Evolutionary conservation across 1,140 invertebrate species (phyloP).

Genomic region (Nymphalis io): DNA sequence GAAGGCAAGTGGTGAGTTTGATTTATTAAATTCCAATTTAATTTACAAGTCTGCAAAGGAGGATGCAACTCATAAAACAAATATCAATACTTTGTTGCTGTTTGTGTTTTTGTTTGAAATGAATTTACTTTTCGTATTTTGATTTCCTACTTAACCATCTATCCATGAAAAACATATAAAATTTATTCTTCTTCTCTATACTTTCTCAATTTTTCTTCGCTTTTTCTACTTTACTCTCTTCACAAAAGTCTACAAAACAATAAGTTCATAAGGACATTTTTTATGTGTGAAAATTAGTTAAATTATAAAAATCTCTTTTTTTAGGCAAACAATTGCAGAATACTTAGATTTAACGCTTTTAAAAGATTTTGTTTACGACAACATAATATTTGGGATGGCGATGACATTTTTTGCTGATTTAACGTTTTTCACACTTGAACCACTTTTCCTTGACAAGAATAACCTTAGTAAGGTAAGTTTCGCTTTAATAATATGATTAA

Average conservation of each 20-base stretch:
- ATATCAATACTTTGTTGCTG: too few species aligned
- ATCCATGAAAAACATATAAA: too few species aligned
- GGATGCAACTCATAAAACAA: too few species aligned
- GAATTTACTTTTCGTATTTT: too few species aligned
- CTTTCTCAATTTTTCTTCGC: too few species aligned
- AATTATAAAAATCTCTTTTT: constrained; percentile 34
- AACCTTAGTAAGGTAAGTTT: constrained; percentile 75
- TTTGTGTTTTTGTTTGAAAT: too few species aligned
- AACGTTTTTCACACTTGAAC: constrained; percentile 83
- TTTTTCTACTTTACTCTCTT: too few species aligned
- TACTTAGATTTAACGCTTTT: constrained; percentile 82
- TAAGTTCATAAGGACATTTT: too few species aligned
- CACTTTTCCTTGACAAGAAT: constrained; percentile 79
- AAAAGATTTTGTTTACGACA: constrained; percentile 82
- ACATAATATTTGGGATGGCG: constrained; percentile 82
- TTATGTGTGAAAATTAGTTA: too few species aligned
- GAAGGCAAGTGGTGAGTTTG: constrained; percentile 73
- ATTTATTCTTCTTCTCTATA: background rate
- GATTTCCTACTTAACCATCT: too few species aligned
- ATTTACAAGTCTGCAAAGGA: too few species aligned
- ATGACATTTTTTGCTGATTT: constrained; percentile 82
- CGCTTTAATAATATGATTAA: background rate
- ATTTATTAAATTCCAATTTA: background rate
- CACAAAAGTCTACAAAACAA: too few species aligned
- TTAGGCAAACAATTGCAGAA: constrained; percentile 78